Percentiles rank a stretch among this genome's conserved stretches.
Evolutionary conservation across 2,113 vertebrate species (phyloP).

Genomic region (Anas platyrhynchos): DNA sequence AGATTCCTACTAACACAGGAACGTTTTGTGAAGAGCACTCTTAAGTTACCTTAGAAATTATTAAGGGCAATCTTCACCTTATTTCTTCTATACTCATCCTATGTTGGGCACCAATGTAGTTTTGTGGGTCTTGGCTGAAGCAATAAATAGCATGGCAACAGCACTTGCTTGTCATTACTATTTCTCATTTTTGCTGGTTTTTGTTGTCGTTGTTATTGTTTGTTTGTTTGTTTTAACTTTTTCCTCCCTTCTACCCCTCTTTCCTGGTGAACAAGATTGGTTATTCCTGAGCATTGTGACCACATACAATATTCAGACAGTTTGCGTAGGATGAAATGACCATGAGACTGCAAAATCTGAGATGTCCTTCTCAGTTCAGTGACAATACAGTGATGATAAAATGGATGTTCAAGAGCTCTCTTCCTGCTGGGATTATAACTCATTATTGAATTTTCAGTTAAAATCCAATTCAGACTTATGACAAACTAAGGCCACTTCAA

Average conservation of each 20-base stretch:
- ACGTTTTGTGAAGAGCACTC: neutral
- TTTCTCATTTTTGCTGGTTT: neutral
- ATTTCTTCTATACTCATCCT: neutral
- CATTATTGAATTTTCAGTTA: neutral
- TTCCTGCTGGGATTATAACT: neutral
- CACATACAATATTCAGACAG: neutral
- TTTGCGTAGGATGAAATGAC: neutral
- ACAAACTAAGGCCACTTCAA: neutral
- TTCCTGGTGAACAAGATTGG: neutral
- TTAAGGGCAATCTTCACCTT: neutral
- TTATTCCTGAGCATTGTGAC: neutral
- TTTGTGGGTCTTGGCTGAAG: neutral
- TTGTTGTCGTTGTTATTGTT: neutral
- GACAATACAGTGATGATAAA: slow-evolving; percentile 5
- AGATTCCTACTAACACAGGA: neutral
- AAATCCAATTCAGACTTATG: neutral
- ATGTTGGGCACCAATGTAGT: neutral
- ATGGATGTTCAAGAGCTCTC: neutral
- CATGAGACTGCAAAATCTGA: neutral
- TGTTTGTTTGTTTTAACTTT: neutral
- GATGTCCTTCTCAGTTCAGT: slow-evolving; percentile 41
- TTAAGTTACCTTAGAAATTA: neutral
- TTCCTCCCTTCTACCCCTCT: neutral
- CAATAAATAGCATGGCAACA: neutral
- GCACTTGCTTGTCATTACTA: neutral